Evolutionary conservation across 1,140 invertebrate genomes (phyloP), one percentile per base, ranked within the genome.

Genomic region (Calliopsis andreniformis): DNA sequence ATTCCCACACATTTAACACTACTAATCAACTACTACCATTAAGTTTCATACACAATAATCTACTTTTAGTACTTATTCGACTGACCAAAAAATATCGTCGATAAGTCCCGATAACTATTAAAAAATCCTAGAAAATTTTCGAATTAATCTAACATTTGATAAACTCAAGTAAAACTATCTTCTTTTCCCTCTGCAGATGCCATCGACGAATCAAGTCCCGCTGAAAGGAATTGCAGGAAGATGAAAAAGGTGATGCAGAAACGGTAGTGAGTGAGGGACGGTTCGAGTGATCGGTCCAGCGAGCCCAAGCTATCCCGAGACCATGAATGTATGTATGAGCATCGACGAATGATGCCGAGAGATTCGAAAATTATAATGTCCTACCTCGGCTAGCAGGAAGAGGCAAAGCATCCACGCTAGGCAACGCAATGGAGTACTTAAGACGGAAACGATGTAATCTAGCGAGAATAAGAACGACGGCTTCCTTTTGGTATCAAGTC

Each of bases 351-450:
- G 55, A 25, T 45, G 67, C 16, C 51, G 6, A 0, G 55, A 70
- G 68, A 70, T 59, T 70, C 68, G 68, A 70, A 70, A 70, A 70
- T 70, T 61, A 61, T 70, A 70, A 70, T 70, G 51, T 70, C 55
- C 12, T 43, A 39, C 42, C 23, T 20, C 14, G 32, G 32, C 30
- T 25, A 8, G 23, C 32, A 55, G 64, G 35, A 68, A 68, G 49
- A 53, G 67, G 25, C 25, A 23, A n/a, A 58, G 49, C 49, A 53
- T 18, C 49, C 1, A 23, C 51, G n/a, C 56, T 70, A 25, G 55
- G n/a, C 14, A 43, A 16, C 51, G n/a, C 14, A 43, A 16, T 39
- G 35, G 53, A 20, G 25, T 32, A 51, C 56, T 61, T 70, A 70
- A 70, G 68, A 61, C 68, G 30, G 43, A 59, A 70, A 70, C 68